Evolutionary conservation across 2,113 vertebrate species (phyloP), one percentile per base, ranked within the genome.

Genomic region (Patagioenas fasciata): DNA sequence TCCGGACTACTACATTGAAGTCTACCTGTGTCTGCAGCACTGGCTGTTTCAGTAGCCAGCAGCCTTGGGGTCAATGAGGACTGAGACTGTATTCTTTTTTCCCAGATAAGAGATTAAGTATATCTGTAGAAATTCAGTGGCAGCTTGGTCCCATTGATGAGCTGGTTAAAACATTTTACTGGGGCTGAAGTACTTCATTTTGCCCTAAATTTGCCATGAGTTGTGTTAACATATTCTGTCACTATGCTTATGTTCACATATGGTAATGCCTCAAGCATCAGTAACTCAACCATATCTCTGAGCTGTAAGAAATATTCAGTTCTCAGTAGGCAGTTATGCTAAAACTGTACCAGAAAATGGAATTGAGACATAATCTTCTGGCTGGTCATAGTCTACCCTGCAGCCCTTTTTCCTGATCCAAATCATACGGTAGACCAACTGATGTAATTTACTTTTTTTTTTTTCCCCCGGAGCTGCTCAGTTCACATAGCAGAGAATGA

Each of bases 11-110:
- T 71, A 7, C 8, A 26, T 50, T 44, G 48, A 73, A 12, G 16
- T 31, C 26, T 62, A 16, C 11, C 31, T 34, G 8, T 57, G 24
- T 50, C 17, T 62, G 23, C 20, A 62, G 20, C 9, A 40, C 13
- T 21, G 20, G 14, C 32, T 28, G 6, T 47, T 62, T 51, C 66
- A 53, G 48, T 18, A 83, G 36, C 17, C 15, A 57, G 20, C 24
- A 73, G 1, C 20, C 1, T 2, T 34, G 20, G 4, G 20, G 12
- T 2, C 11, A 62, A 47, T 1, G 2, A 24, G 48, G 25, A 73
- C 34, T 11, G 40, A 15, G 29, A 32, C 11, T 31, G 5, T 48
- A 21, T 38, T 67, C 17, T 44, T 44, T 44, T 44, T 44, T 44
- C 44, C 44, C 17, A 17, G 44, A 44, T 44, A 44, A 44, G 7